phyloP scores from a whole-genome alignment of 2,797 vertebrate species.

The Poeciliopsis paucimaculata region DNA sequence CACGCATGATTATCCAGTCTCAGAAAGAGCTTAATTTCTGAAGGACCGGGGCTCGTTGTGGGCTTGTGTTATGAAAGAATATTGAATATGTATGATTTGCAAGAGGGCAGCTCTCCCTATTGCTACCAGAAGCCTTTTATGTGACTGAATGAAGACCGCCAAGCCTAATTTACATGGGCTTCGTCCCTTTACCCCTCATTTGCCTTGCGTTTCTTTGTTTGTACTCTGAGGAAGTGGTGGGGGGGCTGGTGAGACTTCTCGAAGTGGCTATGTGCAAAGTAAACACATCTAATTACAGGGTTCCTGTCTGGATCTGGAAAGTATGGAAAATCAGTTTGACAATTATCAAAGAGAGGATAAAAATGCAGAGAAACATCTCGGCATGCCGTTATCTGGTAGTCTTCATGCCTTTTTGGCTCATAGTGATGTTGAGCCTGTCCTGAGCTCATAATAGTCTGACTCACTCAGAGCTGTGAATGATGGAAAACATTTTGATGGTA shows the following conservation, averaged over 20 bases:
- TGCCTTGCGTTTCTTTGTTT: slow-evolving; percentile 63
- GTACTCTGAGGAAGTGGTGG: slow-evolving; percentile 61
- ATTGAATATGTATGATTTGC: slow-evolving; percentile 74
- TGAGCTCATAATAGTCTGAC: slow-evolving; percentile 1
- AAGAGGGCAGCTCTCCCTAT: slow-evolving; percentile 54
- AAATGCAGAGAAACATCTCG: slow-evolving; percentile 12
- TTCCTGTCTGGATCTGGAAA: slow-evolving; percentile 49
- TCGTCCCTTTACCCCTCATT: slow-evolving; percentile 68
- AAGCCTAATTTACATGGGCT: slow-evolving; percentile 76
- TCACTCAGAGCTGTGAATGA: slow-evolving; percentile 29
- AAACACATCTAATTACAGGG: slow-evolving; percentile 66
- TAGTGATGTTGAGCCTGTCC: slow-evolving; percentile 11
- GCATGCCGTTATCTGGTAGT: background rate
- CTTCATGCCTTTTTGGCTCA: background rate
- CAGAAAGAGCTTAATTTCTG: slow-evolving; percentile 39
- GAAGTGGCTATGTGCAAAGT: slow-evolving; percentile 58
- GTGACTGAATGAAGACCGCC: slow-evolving; percentile 71
- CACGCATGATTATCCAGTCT: slow-evolving; percentile 46
- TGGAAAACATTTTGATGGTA: slow-evolving; percentile 41
- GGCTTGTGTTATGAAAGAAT: slow-evolving; percentile 59
- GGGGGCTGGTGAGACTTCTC: slow-evolving; percentile 45
- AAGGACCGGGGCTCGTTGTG: background rate
- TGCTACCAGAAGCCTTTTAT: slow-evolving; percentile 70
- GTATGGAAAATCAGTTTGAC: slow-evolving; percentile 58
- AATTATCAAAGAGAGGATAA: slow-evolving; percentile 33